phyloP scores from a whole-genome alignment of 2,797 vertebrate genomes.

The Phyllotis vaccarum region DNA sequence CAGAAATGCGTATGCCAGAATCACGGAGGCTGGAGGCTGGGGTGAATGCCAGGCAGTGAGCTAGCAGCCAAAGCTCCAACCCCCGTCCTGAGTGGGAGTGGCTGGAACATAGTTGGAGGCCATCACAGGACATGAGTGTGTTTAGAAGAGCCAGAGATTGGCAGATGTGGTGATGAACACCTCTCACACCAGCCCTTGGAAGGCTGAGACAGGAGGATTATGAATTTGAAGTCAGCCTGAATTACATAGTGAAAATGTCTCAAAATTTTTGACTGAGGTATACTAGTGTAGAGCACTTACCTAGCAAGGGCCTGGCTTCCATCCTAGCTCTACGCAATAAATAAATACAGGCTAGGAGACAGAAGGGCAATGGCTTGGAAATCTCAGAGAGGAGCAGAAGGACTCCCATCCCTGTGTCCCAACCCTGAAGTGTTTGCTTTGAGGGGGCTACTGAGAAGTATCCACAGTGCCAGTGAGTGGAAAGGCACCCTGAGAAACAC shows the following conservation, averaged over 20 bases:
- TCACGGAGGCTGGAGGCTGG: neutral
- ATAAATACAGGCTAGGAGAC: neutral
- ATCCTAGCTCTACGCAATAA: neutral
- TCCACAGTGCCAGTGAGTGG: neutral
- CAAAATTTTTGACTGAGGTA: neutral
- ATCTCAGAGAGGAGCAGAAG: neutral
- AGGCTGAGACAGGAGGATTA: neutral
- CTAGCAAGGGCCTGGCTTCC: neutral
- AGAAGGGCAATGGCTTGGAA: neutral
- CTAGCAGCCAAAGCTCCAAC: neutral
- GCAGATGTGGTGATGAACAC: neutral
- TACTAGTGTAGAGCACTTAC: neutral
- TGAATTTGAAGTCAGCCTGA: neutral
- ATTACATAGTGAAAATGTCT: neutral
- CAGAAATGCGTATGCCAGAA: neutral
- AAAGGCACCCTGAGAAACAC: neutral
- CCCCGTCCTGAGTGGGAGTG: neutral
- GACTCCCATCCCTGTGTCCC: accelerated
- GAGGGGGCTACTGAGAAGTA: neutral
- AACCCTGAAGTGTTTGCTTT: neutral
- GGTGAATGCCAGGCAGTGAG: neutral
- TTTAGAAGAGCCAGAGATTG: neutral
- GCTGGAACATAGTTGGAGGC: neutral
- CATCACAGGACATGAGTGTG: neutral
- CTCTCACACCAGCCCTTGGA: neutral